A percentile compares a stretch with the other conserved stretches of the same genome.
phyloP scores from a whole-genome alignment of 2,113 vertebrate species.

The Chaenogobius annularis region DNA sequence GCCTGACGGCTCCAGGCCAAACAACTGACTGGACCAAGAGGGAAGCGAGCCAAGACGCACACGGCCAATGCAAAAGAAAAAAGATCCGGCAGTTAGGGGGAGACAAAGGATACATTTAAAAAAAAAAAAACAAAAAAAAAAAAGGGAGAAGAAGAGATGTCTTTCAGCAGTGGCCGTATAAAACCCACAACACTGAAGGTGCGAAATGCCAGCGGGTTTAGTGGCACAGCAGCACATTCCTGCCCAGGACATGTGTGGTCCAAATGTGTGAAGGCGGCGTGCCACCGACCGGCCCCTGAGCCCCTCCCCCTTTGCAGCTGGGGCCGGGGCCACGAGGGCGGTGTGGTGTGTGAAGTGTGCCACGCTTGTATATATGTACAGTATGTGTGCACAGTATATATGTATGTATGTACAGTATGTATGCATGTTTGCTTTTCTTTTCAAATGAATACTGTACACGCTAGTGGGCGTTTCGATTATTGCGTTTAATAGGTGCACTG shows the following conservation, averaged over 20 bases:
- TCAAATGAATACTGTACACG: background rate
- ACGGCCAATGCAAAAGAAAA: constrained; percentile 9
- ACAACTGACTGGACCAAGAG: constrained; percentile 18
- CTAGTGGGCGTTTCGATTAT: no score
- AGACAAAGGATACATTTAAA: constrained; percentile 10
- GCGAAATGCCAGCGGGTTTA: constrained; percentile 70
- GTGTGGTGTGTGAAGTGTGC: background rate
- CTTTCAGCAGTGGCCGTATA: constrained; percentile 36
- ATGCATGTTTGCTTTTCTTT: no score
- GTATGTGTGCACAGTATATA: no score
- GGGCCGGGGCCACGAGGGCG: background rate
- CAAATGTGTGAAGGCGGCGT: constrained; percentile 36
- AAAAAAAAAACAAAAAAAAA: background rate
- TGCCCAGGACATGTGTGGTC: constrained; percentile 61
- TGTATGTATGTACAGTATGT: no score
- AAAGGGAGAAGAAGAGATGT: constrained; percentile 28
- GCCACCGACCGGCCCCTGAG: constrained; percentile 55
- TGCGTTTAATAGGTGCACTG: no score
- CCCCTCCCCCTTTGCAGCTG: constrained; percentile 49
- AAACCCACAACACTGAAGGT: constrained; percentile 57
- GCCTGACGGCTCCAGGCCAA: constrained; percentile 37
- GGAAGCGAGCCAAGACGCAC: constrained; percentile 2
- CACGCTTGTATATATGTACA: background rate
- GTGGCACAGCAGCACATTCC: constrained; percentile 60
- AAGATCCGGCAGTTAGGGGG: background rate